Evolutionary conservation across 2,888 invertebrate species (phyloP), one percentile per base, ranked within the genome.

Genomic region (Drosophila aldrichi): DNA sequence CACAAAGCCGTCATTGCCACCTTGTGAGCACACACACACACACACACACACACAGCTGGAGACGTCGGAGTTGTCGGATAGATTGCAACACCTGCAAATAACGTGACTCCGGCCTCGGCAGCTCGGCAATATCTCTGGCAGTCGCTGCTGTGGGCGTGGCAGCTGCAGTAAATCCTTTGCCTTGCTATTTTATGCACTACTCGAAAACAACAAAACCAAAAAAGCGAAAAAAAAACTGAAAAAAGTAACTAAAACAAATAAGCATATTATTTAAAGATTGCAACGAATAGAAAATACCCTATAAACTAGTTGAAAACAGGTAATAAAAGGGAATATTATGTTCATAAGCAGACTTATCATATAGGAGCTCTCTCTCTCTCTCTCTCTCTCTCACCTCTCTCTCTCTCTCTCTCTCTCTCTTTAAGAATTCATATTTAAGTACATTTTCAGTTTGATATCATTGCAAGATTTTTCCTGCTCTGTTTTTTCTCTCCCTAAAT

Each of bases 11-110:
- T 51, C 56, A 54, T 55, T 70, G 66, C 69, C 66, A 60, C 57
- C 79, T 61, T 60, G 57, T 40, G 52, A 52, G 60, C 58, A 43
- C 43, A 43, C 43, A 38, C 68, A 63, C 56, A 59, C 40, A 51
- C 40, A 51, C 43, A 34, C 25, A 5, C 38, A 62, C 64, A 36
- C 43, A 61, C 41, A 59, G 52, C 55, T 77, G 71, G 61, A 71
- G 56, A 56, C 56, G 55, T 58, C 63, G 72, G 78, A 77, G 66
- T 72, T 65, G 70, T 70, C 70, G 88, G 79, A 85, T 90, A 89
- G 82, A 91, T 83, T 88, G 86, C 90, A 85, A 81, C 91, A 88
- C 90, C 86, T 89, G 91, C 90, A 91, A 85, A 90, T 90, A 88
- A 89, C 90, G 88, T 86, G 82, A 77, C 85, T 88, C 87, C 80